These are phyloP conservation scores for Siderastrea siderea DNA, from an alignment of 92 coral and sea anemone genomes.

Conservation along the genomic window DNA sequence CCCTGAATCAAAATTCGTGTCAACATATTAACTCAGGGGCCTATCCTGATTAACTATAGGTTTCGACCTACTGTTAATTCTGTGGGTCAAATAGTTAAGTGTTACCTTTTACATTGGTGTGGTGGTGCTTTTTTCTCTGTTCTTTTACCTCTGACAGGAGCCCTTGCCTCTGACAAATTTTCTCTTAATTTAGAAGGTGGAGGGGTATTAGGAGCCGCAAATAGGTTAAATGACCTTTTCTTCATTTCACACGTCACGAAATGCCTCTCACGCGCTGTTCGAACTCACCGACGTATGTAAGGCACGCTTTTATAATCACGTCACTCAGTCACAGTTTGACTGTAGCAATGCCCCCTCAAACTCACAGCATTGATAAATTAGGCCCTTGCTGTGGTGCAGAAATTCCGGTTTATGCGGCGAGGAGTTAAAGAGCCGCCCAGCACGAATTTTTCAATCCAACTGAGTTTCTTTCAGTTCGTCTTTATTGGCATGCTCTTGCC, in stretches of 20 bases:
- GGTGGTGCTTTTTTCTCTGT: no score
- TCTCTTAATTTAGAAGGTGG: no score
- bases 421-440: conserved; percentile 15
- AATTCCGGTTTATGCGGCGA: conserved; percentile 16
- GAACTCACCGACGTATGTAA: not conserved
- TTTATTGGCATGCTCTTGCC: conserved; percentile 26
- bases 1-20: not conserved
- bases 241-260: not conserved
- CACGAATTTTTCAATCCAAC: not conserved
- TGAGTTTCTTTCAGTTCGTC: not conserved
- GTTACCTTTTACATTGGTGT: no score
- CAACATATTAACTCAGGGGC: no score
- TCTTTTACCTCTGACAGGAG: no score
- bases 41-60: no score
- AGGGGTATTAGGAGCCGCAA: no score
- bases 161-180: no score
- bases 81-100: no score
- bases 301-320: not conserved
- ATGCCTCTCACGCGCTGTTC: not conserved
- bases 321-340: conserved; percentile 34
- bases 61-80: no score
- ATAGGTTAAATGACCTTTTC: not conserved
- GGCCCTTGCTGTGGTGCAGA: conserved; percentile 32
- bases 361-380: conserved; percentile 21
- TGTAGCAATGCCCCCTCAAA: conserved; percentile 37